Base-by-base conservation (phyloP, 2,888 invertebrate genomes). In the Phrixothrix hirtus region DNA sequence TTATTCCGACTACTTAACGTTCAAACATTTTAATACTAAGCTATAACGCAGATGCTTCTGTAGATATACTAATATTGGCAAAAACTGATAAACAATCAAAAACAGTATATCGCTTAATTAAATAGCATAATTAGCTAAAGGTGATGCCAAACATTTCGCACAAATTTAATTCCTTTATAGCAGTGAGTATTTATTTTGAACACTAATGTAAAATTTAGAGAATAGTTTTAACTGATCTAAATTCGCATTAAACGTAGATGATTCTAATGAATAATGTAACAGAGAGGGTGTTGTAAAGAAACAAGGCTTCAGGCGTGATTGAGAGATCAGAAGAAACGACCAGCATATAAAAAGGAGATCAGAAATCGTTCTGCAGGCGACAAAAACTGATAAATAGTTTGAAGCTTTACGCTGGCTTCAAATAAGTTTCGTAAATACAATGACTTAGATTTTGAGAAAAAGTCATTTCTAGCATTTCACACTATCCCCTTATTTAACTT, bases 331-430 rank as follows among this genome's bases (percentile, higher is more conserved):
- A 69, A 67, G 74, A 70, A 70, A 71, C 74, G 75, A 68, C 64
- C 70, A 67, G 75, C 75, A 76, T 75, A 75, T 74, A 75, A 75
- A 76, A 75, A 74, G 74, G 75, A 75, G 75, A 75, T 75, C 75
- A 75, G 74, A 72, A 75, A 75, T 75, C 75, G 75, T 74, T 75
- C 73, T 74, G 67, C 64, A 64, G 69, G 71, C 71, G 74, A 75
- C 74, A 74, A 75, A 74, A 75, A 74, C 74, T 75, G 74, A 75
- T 74, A 75, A 75, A 75, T 75, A 75, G 73, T 71, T 69, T 55
- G 60, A 63, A 72, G 73, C 73, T 75, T 74, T 74, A 71, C 70
- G 66, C 63, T 64, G 65, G 69, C 64, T 60, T 54, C 58, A 48
- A 48, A 55, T 55, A 51, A 55, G 50, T 50, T 55, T 51, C 42